Conservation (phyloP, 2,797 vertebrate species). For the Esox masquinongy region DNA sequence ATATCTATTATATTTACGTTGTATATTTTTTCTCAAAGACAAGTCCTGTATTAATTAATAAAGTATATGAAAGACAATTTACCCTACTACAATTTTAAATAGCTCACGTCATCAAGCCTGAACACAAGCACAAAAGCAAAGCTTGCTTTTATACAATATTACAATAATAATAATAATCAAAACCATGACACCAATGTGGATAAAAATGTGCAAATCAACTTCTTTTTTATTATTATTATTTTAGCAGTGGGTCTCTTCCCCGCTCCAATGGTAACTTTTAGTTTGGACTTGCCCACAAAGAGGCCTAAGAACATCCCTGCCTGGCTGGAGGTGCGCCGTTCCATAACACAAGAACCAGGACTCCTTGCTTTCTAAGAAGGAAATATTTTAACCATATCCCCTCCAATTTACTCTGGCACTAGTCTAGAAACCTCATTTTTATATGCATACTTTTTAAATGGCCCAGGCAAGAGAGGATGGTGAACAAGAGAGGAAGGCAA, state of each 20-base stretch:
- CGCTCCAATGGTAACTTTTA: slow-evolving; percentile 91
- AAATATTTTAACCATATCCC: slow-evolving; percentile 84
- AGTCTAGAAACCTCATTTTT: slow-evolving; percentile 65
- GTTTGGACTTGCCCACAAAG: slow-evolving; percentile 89
- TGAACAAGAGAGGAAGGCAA: slow-evolving; percentile 65
- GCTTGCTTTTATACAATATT: too few species aligned
- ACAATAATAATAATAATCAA: too few species aligned
- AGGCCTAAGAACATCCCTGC: slow-evolving; percentile 83
- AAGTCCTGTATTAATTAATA: too few species aligned
- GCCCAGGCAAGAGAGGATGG: slow-evolving; percentile 57
- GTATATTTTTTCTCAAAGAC: too few species aligned
- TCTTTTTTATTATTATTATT: too few species aligned
- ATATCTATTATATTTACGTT: too few species aligned
- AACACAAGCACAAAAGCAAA: too few species aligned
- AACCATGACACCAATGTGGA: too few species aligned
- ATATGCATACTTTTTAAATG: slow-evolving; percentile 60
- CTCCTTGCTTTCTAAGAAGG: slow-evolving; percentile 76
- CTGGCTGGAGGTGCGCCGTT: slow-evolving; percentile 75
- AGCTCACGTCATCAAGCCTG: too few species aligned
- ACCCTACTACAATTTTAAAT: too few species aligned
- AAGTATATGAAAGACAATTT: too few species aligned
- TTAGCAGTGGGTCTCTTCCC: slow-evolving; percentile 57
- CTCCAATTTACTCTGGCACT: slow-evolving; percentile 78
- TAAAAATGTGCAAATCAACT: too few species aligned
- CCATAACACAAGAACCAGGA: slow-evolving; percentile 81